phyloP scores from a whole-genome alignment of 2,888 invertebrate species.

The Thera britannica region DNA sequence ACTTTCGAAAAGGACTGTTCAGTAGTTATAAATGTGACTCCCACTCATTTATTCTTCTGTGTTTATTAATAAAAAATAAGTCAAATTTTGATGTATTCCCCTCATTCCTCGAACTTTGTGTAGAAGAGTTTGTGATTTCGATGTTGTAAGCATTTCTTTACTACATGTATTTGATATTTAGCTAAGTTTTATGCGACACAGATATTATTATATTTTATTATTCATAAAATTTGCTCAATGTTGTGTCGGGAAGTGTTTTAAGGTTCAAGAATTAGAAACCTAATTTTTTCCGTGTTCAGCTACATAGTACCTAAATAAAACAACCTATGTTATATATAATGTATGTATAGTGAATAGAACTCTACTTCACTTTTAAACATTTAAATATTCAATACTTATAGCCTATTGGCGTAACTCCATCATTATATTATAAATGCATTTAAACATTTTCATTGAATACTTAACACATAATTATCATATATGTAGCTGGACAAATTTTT shows the following conservation, averaged over 20 bases:
- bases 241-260: slow-evolving; percentile 36
- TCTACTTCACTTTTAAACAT: slow-evolving; percentile 1
- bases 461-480: not conserved
- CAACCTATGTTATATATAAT: not conserved
- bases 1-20: slow-evolving; percentile 31
- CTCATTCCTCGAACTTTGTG: slow-evolving; percentile 31
- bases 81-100: slow-evolving; percentile 31
- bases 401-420: slow-evolving; percentile 9
- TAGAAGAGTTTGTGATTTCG: slow-evolving; percentile 24
- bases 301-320: slow-evolving; percentile 17
- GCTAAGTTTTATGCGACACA: slow-evolving; percentile 25
- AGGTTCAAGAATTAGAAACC: slow-evolving; percentile 28
- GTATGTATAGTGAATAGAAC: not conserved
- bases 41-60: slow-evolving; percentile 35
- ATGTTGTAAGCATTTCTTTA: slow-evolving; percentile 29
- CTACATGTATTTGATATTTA: slow-evolving; percentile 24
- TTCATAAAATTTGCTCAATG: slow-evolving; percentile 43
- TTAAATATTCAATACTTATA: not conserved
- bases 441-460: not conserved
- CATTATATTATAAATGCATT: slow-evolving; percentile 8
- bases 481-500: slow-evolving; percentile 14
- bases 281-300: slow-evolving; percentile 22
- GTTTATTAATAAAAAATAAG: slow-evolving; percentile 15
- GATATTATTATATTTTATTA: slow-evolving; percentile 24
- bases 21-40: slow-evolving; percentile 36